Percentiles rank a stretch among this genome's conserved stretches.
These are phyloP conservation scores for Cepaea nemoralis DNA, from an alignment of 1,140 invertebrate genomes.

Conservation along the genomic window DNA sequence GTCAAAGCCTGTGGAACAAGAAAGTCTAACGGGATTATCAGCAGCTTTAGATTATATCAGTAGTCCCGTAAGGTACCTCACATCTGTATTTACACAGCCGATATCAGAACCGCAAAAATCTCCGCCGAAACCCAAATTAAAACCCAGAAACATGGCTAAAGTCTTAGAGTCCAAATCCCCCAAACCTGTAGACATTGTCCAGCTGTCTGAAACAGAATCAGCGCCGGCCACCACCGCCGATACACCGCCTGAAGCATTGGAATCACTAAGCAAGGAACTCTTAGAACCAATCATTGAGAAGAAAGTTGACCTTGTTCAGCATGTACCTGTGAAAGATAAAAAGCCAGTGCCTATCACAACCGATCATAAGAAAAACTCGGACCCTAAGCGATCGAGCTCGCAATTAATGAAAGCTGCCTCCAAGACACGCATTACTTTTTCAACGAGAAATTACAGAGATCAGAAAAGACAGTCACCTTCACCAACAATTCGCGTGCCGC, in stretches of 20 bases:
- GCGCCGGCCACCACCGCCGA: not conserved
- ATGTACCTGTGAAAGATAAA: not conserved
- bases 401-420: not conserved
- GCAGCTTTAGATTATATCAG: conserved; percentile 23
- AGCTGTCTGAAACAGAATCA: not conserved
- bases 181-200: not conserved
- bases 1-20: not conserved
- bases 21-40: not conserved
- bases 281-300: not conserved
- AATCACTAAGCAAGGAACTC: not conserved
- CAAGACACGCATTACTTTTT: not conserved
- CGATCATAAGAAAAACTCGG: not conserved
- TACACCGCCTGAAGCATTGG: not conserved
- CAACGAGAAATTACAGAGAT: not conserved
- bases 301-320: not conserved
- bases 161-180: not conserved
- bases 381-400: not conserved
- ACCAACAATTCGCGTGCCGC: not conserved
- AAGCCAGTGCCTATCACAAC: not conserved
- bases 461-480: not conserved
- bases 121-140: not conserved
- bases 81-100: not conserved
- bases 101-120: not conserved
- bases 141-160: not conserved
- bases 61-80: conserved; percentile 19